Conservation (phyloP, 2,888 invertebrate species). For the Adineta ricciae region DNA sequence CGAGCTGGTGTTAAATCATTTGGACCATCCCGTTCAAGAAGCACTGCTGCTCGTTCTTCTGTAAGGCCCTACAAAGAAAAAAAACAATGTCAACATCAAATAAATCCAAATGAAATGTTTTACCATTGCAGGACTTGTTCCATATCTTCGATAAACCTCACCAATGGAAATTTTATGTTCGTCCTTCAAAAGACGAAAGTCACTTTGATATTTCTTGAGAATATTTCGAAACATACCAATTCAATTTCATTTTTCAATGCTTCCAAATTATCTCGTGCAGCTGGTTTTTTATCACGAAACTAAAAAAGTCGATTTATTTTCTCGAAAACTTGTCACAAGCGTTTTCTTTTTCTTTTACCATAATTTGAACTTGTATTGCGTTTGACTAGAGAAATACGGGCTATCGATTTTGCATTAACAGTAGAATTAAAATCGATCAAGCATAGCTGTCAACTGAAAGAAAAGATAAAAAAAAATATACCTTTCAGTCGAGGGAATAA, state of each 20-base stretch:
- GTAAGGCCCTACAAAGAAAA: slow-evolving; percentile 68
- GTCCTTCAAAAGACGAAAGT: slow-evolving; percentile 1
- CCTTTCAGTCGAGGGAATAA: neutral
- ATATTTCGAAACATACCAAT: neutral
- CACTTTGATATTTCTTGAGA: too few relatives aligned
- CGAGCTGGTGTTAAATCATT: slow-evolving; percentile 83
- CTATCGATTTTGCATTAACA: neutral
- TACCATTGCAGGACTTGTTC: slow-evolving; percentile 32
- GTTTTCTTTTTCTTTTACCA: neutral
- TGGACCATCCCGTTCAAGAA: slow-evolving; percentile 84
- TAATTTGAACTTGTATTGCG: neutral
- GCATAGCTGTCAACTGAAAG: neutral
- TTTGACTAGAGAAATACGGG: neutral
- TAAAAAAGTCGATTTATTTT: neutral
- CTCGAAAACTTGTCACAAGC: neutral
- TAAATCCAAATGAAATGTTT: neutral
- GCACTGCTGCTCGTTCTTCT: slow-evolving; percentile 87
- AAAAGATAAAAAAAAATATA: neutral
- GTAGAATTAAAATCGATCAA: neutral
- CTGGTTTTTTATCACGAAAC: neutral
- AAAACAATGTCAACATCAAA: slow-evolving; percentile 24
- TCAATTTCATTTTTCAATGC: neutral
- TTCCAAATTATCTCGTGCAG: neutral
- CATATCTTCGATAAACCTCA: slow-evolving; percentile 29
- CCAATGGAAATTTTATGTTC: slow-evolving; percentile 35